Evolutionary conservation across 2,113 vertebrate genomes (phyloP), one percentile per base, ranked within the genome.

Genomic region (Syngnathus scovelli): DNA sequence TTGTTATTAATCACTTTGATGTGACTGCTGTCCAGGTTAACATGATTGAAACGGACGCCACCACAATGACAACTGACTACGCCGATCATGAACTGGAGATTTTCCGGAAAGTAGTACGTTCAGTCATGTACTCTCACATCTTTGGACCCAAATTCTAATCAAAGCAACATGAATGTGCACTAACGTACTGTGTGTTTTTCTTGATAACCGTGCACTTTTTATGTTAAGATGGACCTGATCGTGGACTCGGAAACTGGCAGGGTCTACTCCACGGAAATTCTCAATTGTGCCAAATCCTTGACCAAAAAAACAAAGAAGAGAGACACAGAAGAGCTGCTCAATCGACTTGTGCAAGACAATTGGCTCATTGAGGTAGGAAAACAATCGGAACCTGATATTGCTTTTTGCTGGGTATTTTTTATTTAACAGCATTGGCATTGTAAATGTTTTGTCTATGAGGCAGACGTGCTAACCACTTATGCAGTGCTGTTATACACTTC

Each of bases 251-350:
- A 97, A 60, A 93, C 78, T 1, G 96, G 96, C 62, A 92, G 91
- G 68, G 95, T 91, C 0, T 94, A 93, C 38, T 99, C 97, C 73
- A 98, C 93, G 2, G 93, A 94, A 69, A 93, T 98, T 51, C 83
- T 99, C 80, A 99, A 99, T 82, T 89, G 91, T 43, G 89, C 92
- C 0, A 94, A 98, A 83, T 90, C 91, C 39, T 87, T 98, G 52
- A 91, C 92, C 66, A 98, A 93, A 80, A 98, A 95, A 86, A 92
- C 97, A 86, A 96, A 92, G 89, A 99, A 98, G 78, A 94, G 92
- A 41, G 95, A 98, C 73, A 92, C 90, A 0, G 95, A 98, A 78
- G 92, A 94, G 27, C 89, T 96, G 16, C 78, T 98, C n/a, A 92
- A 92, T 80, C 89, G 88, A 68, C 93, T 98, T 9, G 95, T 96